These are phyloP conservation scores for Pristiophorus japonicus DNA, from an alignment of 2,113 vertebrate genomes.

Conservation along the genomic window DNA sequence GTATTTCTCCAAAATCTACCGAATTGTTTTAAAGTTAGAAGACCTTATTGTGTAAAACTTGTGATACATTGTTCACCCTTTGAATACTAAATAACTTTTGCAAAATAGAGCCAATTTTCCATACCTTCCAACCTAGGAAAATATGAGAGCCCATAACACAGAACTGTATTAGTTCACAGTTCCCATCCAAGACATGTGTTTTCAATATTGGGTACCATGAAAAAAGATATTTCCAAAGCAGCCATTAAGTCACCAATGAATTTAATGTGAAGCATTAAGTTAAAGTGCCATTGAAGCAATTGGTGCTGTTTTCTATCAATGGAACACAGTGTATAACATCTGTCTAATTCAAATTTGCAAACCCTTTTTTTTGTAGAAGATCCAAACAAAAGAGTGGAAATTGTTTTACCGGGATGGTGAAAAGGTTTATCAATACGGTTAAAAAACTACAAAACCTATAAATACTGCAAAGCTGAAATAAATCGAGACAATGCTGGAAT, in stretches of 20 bases:
- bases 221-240: not conserved
- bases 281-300: not conserved
- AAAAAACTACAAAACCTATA: not conserved
- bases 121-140: not conserved
- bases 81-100: not conserved
- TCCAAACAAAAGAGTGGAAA: not conserved
- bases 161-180: not conserved
- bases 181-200: constrained; percentile 23
- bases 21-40: not conserved
- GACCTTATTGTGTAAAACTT: not conserved
- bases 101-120: not conserved
- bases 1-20: not conserved
- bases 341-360: too few species aligned
- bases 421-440: not conserved
- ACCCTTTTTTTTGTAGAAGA: too few species aligned
- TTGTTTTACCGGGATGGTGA: not conserved
- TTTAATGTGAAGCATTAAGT: not conserved
- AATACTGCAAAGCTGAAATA: not conserved
- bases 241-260: not conserved
- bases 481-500: not conserved
- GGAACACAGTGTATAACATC: not conserved
- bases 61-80: not conserved
- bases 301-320: not conserved
- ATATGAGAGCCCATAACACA: not conserved
- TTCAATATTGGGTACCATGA: not conserved